A percentile compares a stretch with the other conserved stretches of the same genome.
These are phyloP conservation scores for Falcunculus frontatus DNA, from an alignment of 2,113 vertebrate genomes.

Conservation along the genomic window DNA sequence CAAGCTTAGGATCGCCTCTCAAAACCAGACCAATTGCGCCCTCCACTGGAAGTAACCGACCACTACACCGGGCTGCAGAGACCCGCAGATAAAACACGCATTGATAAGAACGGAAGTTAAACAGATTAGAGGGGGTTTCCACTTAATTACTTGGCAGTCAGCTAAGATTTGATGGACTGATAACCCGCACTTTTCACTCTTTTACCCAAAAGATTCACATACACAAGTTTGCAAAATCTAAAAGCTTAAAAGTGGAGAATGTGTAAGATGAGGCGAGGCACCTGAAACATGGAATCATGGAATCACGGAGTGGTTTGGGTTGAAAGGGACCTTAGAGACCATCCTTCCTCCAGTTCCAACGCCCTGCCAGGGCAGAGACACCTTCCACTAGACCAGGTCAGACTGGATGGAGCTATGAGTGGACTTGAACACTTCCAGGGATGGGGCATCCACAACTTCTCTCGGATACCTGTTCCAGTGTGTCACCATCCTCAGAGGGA, in stretches of 20 bases:
- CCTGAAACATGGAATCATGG: background rate
- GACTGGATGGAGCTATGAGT: background rate
- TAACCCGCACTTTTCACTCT: background rate
- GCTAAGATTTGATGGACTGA: background rate
- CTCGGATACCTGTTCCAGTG: background rate
- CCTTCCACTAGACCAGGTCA: background rate
- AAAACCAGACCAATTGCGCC: conserved; percentile 61
- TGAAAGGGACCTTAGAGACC: background rate
- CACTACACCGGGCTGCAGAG: background rate
- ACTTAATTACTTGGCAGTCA: background rate
- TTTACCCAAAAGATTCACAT: background rate
- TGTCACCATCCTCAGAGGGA: background rate
- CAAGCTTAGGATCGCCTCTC: background rate
- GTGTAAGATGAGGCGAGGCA: rapidly evolving
- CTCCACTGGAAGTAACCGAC: conserved; percentile 42
- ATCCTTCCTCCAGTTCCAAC: background rate
- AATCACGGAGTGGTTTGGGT: background rate
- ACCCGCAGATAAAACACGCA: rapidly evolving
- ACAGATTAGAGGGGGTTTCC: background rate
- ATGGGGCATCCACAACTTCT: background rate
- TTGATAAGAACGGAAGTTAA: background rate
- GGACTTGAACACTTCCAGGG: background rate
- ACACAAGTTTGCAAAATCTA: background rate
- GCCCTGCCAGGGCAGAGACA: background rate
- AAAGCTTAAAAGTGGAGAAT: background rate